Conservation (phyloP, 2,888 invertebrate genomes). For the Agonum fuliginosum region DNA sequence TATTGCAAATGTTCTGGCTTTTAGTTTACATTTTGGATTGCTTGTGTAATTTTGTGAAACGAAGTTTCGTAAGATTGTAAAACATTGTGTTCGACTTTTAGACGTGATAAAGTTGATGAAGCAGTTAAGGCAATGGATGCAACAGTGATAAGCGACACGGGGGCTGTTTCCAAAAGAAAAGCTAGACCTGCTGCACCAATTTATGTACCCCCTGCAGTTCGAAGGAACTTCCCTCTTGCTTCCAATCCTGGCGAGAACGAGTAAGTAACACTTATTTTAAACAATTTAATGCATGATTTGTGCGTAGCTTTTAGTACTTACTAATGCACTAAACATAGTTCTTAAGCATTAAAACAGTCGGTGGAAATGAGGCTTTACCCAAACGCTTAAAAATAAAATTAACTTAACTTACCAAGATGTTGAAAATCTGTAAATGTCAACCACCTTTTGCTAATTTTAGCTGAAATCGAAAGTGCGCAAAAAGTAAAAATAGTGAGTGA, state of each 20-base stretch:
- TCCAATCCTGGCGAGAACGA: too few relatives aligned
- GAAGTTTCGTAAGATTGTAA: slow-evolving; percentile 1
- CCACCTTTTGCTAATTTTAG: slow-evolving; percentile 1
- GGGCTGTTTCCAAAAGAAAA: slow-evolving; percentile 44
- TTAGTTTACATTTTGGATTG: not conserved
- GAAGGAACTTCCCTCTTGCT: too few relatives aligned
- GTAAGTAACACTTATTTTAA: too few relatives aligned
- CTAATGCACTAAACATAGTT: too few relatives aligned
- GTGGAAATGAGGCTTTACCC: too few relatives aligned
- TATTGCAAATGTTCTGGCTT: not conserved
- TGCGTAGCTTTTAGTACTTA: too few relatives aligned
- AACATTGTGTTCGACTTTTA: not conserved
- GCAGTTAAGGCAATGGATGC: slow-evolving; percentile 18
- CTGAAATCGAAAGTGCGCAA: slow-evolving; percentile 9
- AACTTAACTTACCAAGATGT: too few relatives aligned
- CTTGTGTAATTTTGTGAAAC: not conserved
- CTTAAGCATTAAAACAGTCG: too few relatives aligned
- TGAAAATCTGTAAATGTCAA: slow-evolving; percentile 6
- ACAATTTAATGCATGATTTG: too few relatives aligned
- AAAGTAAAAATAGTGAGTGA: not conserved
- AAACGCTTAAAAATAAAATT: too few relatives aligned
- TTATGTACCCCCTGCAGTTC: slow-evolving; percentile 49
- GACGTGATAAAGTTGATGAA: slow-evolving; percentile 26
- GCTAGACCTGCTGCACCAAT: slow-evolving; percentile 52
- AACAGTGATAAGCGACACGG: slow-evolving; percentile 18